Evolutionary conservation across 2,888 invertebrate genomes (phyloP), one percentile per base, ranked within the genome.

Genomic region (Amphimallon solstitiale): DNA sequence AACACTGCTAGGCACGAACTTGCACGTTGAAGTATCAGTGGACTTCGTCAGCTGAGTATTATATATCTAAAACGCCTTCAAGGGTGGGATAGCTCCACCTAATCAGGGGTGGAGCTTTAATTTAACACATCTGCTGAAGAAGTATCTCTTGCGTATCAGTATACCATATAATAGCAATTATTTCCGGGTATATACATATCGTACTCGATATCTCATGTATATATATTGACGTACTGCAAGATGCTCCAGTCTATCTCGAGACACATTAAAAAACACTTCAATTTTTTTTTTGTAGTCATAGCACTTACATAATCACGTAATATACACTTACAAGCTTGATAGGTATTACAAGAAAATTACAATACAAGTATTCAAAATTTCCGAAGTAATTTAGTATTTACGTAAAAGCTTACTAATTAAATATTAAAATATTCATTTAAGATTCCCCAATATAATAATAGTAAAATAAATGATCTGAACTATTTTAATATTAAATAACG

Each of bases 31-130:
- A 59, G 43, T 59, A 59, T 59, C 43, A 43, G 15, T 43, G 43
- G 56, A 59, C 43, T 59, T 59, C 43, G 56, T 59, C 56, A 59
- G 56, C 56, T 59, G 56, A 23, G 56, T 59, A 45, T 59, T 59
- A 59, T 59, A 59, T 59, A 59, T 23, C 43, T 59, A 43, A 59
- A 51, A 34, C 51, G 51, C 51, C 51, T 51, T 51, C 35, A 23
- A 35, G 35, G 51, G 43, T 43, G 56, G 43, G 43, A 23, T 43
- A 59, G 56, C 56, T 59, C 56, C 56, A 59, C 56, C 54, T 54
- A 54, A 54, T 59, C 34, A 59, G 56, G 48, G 48, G 56, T 59
- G 56, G 56, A 59, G 56, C 56, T 15, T 54, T 35, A 29, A 35
- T 35, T 14, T 48, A 48, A 48, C 48, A 48, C 48, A 48, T 48